phyloP scores from a whole-genome alignment of 2,113 vertebrate species.

The Erythrolamprus reginae region DNA sequence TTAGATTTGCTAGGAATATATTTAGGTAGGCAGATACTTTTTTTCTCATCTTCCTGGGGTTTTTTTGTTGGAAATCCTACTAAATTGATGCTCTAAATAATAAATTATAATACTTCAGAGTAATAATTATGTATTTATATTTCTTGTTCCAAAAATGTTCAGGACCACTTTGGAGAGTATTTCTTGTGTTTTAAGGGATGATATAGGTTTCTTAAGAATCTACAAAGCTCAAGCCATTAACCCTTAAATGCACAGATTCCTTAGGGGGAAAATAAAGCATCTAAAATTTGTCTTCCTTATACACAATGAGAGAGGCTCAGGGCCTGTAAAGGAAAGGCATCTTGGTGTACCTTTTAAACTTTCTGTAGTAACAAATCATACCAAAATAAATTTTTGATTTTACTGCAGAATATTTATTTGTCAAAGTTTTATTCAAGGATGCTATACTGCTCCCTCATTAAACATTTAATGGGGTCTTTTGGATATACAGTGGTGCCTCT shows the following conservation, averaged over 20 bases:
- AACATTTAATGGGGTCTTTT: not conserved
- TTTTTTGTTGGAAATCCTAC: not conserved
- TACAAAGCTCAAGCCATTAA: not conserved
- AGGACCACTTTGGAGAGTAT: not conserved
- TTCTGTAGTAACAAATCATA: not conserved
- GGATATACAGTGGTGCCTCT: too few species aligned
- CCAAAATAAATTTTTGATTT: not conserved
- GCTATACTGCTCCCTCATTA: not conserved
- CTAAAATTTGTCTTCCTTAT: not conserved
- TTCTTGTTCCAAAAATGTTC: not conserved
- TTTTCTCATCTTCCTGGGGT: not conserved
- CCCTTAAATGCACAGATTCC: not conserved
- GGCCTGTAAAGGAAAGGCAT: not conserved
- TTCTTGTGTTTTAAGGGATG: not conserved
- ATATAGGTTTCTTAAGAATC: not conserved
- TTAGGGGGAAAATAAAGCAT: not conserved
- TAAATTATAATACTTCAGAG: not conserved
- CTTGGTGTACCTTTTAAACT: not conserved
- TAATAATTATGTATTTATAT: not conserved
- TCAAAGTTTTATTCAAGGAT: not conserved
- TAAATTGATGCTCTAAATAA: not conserved
- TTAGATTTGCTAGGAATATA: not conserved
- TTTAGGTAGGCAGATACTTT: not conserved
- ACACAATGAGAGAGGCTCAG: not conserved
- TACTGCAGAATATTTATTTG: not conserved